These are phyloP conservation scores for Leptoteleia sp. DNA, from an alignment of 1,140 invertebrate genomes.

Conservation along the genomic window DNA sequence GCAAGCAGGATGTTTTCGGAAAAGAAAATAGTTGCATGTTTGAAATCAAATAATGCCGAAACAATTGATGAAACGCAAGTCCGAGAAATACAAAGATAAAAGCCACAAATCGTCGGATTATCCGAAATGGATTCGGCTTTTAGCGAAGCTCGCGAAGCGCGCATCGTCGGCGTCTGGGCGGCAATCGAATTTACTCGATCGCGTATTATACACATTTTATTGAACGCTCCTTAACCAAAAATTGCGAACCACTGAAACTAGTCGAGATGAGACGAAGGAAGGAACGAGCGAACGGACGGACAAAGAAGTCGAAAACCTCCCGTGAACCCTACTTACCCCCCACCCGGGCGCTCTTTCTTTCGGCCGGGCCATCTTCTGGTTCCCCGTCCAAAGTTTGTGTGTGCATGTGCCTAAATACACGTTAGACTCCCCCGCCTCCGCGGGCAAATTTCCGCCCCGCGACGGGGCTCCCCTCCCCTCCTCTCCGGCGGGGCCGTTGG, in stretches of 20 bases:
- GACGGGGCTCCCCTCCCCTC: conserved; percentile 19
- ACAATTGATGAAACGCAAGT: too few species aligned
- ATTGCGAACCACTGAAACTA: conserved; percentile 81
- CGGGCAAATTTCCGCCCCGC: conserved; percentile 49
- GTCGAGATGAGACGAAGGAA: conserved; percentile 68
- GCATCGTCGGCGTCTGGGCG: background rate
- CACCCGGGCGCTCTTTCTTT: conserved; percentile 70
- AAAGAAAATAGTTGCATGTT: too few species aligned
- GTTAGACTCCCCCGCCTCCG: conserved; percentile 74
- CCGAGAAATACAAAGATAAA: too few species aligned
- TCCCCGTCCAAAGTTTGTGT: conserved; percentile 61
- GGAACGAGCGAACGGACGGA: conserved; percentile 61
- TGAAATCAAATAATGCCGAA: too few species aligned
- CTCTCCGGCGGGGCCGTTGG: conserved; percentile 68
- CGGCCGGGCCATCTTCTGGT: conserved; percentile 57
- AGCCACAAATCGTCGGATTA: too few species aligned
- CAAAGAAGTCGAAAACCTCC: conserved; percentile 81
- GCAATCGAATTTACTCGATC: background rate
- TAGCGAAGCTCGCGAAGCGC: background rate
- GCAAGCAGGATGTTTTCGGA: too few species aligned
- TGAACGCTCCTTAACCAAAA: conserved; percentile 55
- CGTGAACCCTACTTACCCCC: conserved; percentile 82
- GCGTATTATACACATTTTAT: conserved; percentile 21
- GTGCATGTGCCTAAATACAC: conserved; percentile 78
- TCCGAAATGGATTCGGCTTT: background rate